phyloP scores from a whole-genome alignment of 2,888 invertebrate genomes.

The Epinotia bilunana region DNA sequence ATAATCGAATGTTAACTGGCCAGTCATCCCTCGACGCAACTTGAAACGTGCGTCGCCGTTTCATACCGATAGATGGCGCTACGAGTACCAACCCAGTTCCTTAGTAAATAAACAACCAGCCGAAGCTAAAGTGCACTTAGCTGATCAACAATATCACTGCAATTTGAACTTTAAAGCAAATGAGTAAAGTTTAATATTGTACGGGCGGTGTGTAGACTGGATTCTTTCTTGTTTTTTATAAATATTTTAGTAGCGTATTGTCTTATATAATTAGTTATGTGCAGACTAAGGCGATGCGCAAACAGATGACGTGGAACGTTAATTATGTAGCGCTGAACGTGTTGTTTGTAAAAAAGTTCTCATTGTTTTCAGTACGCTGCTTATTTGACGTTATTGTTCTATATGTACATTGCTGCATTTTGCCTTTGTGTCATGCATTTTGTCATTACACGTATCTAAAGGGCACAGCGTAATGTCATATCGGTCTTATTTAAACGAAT shows the following conservation, averaged over 20 bases:
- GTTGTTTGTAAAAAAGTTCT: conserved; percentile 27
- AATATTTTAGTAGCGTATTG: conserved; percentile 29
- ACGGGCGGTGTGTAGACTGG: background rate
- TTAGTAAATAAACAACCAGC: conserved; percentile 21
- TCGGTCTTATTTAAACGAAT: no score
- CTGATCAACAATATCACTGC: background rate
- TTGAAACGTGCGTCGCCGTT: conserved; percentile 8
- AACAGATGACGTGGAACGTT: conserved; percentile 37
- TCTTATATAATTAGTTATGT: conserved; percentile 39
- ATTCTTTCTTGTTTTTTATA: conserved; percentile 2
- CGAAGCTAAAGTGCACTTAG: conserved; percentile 13
- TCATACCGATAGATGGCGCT: conserved; percentile 40
- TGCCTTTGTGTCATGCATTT: no score
- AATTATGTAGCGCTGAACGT: conserved; percentile 10
- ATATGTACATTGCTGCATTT: background rate
- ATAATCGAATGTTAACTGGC: conserved; percentile 1
- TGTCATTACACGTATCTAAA: no score
- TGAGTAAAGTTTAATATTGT: conserved; percentile 3
- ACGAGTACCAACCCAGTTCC: conserved; percentile 19
- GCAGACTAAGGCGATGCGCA: conserved; percentile 26
- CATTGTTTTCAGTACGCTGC: conserved; percentile 2
- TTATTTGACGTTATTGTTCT: background rate
- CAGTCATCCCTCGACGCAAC: conserved; percentile 28
- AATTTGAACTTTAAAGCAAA: conserved; percentile 5
- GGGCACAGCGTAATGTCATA: no score